These are phyloP conservation scores for Caenorhabditis sp. DNA, from an alignment of 2,888 invertebrate genomes.

Conservation along the genomic window DNA sequence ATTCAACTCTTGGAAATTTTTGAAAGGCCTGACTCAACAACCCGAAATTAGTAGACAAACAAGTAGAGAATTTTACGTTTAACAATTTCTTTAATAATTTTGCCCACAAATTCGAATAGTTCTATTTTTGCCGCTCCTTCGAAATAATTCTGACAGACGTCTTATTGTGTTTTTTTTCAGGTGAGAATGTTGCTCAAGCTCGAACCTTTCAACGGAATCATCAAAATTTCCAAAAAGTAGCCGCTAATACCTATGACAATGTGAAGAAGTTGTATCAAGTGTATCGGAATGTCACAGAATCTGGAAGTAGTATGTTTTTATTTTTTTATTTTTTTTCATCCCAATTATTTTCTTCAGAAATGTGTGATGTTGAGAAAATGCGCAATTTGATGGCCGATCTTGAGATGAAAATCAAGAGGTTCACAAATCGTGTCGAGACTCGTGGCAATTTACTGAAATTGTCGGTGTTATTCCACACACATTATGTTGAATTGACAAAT, in stretches of 20 bases:
- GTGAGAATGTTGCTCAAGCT: slow-evolving; percentile 46
- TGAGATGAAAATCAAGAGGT: slow-evolving; percentile 18
- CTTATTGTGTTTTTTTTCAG: slow-evolving; percentile 17
- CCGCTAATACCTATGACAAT: slow-evolving; percentile 63
- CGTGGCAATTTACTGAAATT: slow-evolving; percentile 44
- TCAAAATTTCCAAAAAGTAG: slow-evolving; percentile 62
- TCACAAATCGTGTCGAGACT: slow-evolving; percentile 20
- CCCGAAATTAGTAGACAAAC: no score
- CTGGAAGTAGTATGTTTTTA: slow-evolving; percentile 38
- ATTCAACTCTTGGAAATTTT: no score
- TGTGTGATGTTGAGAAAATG: slow-evolving; percentile 38
- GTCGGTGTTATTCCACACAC: slow-evolving; percentile 62
- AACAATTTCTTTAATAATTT: no score
- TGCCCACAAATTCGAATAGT: no score
- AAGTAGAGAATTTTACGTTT: no score
- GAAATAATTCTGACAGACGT: no score
- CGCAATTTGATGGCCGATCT: slow-evolving; percentile 26
- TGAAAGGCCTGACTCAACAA: no score
- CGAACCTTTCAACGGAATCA: slow-evolving; percentile 52
- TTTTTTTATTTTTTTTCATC: neutral
- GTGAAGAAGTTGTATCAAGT: slow-evolving; percentile 60
- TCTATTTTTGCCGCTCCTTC: no score
- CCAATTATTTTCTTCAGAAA: slow-evolving; percentile 15
- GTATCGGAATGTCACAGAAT: slow-evolving; percentile 47
- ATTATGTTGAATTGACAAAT: slow-evolving; percentile 64